These are phyloP conservation scores for Meloidogyne exigua DNA, from an alignment of 1,140 invertebrate species.

Conservation along the genomic window DNA sequence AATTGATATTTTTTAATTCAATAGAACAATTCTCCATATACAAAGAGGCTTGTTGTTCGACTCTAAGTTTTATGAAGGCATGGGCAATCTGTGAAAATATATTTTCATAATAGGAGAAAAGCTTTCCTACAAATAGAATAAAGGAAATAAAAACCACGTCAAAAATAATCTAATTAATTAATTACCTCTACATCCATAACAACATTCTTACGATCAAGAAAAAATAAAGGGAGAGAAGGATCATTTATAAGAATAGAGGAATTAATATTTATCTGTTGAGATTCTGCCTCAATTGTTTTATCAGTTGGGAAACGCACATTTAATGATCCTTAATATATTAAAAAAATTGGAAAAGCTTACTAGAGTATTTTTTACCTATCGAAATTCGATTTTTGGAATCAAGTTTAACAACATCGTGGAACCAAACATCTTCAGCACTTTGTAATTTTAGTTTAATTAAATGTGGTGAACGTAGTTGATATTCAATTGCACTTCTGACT, in stretches of 20 bases:
- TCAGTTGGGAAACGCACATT: slow-evolving; percentile 13
- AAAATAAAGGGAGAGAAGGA: slow-evolving; percentile 16
- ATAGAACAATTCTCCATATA: slow-evolving; percentile 32
- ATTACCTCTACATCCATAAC: slow-evolving; percentile 9
- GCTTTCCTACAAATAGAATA: background rate
- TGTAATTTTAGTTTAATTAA: slow-evolving; percentile 20
- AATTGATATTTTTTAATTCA: slow-evolving; percentile 19
- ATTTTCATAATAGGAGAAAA: background rate
- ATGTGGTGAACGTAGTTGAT: slow-evolving; percentile 17
- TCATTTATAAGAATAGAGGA: slow-evolving; percentile 18
- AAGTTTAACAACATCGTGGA: slow-evolving; percentile 4
- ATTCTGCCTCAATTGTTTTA: slow-evolving; percentile 7
- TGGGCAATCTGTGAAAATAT: background rate
- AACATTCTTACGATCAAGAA: slow-evolving; percentile 11
- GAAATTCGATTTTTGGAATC: slow-evolving; percentile 15
- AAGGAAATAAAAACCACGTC: background rate
- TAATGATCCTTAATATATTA: background rate
- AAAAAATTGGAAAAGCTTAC: background rate
- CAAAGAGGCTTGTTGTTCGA: slow-evolving; percentile 22
- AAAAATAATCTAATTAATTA: background rate
- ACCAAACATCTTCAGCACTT: slow-evolving; percentile 1
- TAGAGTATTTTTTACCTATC: background rate
- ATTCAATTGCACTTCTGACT: background rate
- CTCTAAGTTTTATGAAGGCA: slow-evolving; percentile 25
- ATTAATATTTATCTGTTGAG: slow-evolving; percentile 1